Evolutionary conservation across 2,113 vertebrate genomes (phyloP).

Genomic region (Perca flavescens): DNA sequence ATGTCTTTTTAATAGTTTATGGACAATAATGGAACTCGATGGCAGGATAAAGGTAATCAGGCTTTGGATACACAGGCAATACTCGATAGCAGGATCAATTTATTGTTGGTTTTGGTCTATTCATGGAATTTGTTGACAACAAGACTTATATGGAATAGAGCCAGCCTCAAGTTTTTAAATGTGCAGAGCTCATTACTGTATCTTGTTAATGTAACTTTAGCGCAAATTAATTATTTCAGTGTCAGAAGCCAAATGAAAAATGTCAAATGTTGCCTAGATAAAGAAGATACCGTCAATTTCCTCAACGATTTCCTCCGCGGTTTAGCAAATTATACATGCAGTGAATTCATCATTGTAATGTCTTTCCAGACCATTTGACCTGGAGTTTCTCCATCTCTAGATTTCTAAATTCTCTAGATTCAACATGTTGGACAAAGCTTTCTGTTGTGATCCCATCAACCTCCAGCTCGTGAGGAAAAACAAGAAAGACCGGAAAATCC

Average conservation of each 20-base stretch:
- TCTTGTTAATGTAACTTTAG: background rate
- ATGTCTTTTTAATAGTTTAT: constrained; percentile 1
- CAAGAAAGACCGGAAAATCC: constrained; percentile 32
- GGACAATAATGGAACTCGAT: background rate
- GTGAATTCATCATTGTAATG: constrained; percentile 19
- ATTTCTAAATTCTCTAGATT: background rate
- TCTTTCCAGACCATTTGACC: constrained; percentile 13
- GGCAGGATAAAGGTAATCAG: background rate
- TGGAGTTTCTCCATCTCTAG: background rate
- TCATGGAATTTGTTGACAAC: background rate
- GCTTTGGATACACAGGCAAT: background rate
- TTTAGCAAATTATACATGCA: background rate
- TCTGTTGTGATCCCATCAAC: constrained; percentile 1
- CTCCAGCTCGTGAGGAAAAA: background rate
- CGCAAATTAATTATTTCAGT: background rate
- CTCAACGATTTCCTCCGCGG: background rate
- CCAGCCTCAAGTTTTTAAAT: background rate
- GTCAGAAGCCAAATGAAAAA: background rate
- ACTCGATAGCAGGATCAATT: background rate
- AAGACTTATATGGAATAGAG: background rate
- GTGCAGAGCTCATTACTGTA: background rate
- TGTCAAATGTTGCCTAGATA: background rate
- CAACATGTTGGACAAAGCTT: background rate
- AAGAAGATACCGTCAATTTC: background rate
- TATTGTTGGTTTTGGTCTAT: background rate